Evolutionary conservation across 2,113 vertebrate species (phyloP), one percentile per base, ranked within the genome.

Genomic region (Donacobius atricapilla): DNA sequence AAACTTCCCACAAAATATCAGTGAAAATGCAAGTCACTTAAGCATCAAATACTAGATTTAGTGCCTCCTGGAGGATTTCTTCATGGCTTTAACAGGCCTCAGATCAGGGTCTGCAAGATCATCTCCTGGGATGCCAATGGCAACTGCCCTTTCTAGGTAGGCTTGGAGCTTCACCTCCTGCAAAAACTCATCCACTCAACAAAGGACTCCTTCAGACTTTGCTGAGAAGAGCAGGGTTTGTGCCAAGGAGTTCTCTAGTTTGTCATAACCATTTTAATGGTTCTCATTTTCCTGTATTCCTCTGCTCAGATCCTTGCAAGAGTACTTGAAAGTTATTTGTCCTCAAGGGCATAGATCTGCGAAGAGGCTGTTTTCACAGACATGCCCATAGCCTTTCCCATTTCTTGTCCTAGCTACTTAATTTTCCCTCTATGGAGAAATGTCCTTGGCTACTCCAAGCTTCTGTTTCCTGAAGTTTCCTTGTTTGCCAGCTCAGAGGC

Each of bases 251-350:
- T 58, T 83, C 58, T 94, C 61, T 44, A 20, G 13, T 54, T 92
- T 70, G 53, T 65, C 48, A 75, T 51, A 66, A 75, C 33, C 47
- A 54, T 68, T 90, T 76, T n/a, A 75, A 69, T 23, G 71, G 28
- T 60, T 73, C 45, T 83, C 23, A 16, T 87, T 95, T 94, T 68
- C n/a, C 61, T 82, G 6, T 33, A 27, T 61, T 69, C 12, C 7
- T 21, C 86, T 56, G 21, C 83, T 85, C 48, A 42, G 44, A 17
- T 40, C 9, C 44, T 87, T 87, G 54, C 45, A 66, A 85, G 54
- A 76, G 56, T 11, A 13, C 93, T 96, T 84, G 65, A 40, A 89
- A 91, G 63, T 77, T 95, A 16, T 76, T 94, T 95, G 31, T 91
- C 39, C 24, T 96, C 78, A 83, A 90, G 81, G 90, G 66, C 50